Evolutionary conservation across 2,113 vertebrate genomes (phyloP).

Genomic region (Carassius carassius): DNA sequence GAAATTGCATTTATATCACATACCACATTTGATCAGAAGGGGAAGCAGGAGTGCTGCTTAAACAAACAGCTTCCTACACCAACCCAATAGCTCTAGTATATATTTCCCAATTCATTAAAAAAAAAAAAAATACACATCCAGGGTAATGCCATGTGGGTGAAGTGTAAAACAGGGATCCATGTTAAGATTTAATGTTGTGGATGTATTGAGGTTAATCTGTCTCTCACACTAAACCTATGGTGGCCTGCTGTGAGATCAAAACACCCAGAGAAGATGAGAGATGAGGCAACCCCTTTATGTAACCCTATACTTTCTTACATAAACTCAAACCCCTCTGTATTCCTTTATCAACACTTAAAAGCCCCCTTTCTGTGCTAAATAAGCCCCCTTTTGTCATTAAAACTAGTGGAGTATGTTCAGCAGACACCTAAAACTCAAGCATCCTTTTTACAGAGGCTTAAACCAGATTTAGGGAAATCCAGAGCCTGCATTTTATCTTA

Average conservation of each 20-base stretch:
- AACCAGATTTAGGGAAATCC: slow-evolving; percentile 46
- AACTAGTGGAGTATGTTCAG: not conserved
- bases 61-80: not conserved
- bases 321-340: slow-evolving; percentile 31
- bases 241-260: slow-evolving; percentile 3
- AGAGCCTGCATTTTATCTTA: slow-evolving; percentile 39
- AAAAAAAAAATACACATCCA: slow-evolving; percentile 39
- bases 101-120: not conserved
- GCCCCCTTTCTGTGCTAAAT: not conserved
- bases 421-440: slow-evolving; percentile 21
- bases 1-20: not conserved
- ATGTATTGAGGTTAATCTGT: slow-evolving; percentile 61
- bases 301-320: not conserved
- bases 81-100: not conserved
- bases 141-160: slow-evolving; percentile 28
- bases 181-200: slow-evolving; percentile 47
- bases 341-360: not conserved
- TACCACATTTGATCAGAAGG: not conserved
- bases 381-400: slow-evolving; percentile 8
- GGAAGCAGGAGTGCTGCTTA: not conserved
- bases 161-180: not conserved
- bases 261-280: too few species aligned
- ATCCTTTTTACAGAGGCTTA: slow-evolving; percentile 46
- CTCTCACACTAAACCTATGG: slow-evolving; percentile 44
- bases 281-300: too few species aligned